phyloP scores from a whole-genome alignment of 2,888 invertebrate species.

The Chironomus tentans region DNA sequence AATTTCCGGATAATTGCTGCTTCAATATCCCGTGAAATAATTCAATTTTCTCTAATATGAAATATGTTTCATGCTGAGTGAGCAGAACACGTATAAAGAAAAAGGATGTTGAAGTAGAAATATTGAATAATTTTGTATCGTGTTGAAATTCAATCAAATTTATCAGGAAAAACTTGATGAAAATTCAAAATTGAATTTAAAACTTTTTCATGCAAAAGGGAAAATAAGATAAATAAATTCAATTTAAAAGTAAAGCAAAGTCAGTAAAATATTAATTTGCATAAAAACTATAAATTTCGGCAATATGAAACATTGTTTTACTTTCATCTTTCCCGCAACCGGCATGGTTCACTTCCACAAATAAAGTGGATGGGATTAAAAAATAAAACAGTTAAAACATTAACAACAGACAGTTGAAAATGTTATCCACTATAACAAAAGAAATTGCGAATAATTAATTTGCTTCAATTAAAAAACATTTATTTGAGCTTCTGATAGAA shows the following conservation, averaged over 20 bases:
- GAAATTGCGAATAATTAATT: not conserved
- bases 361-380: too few species aligned
- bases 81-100: not conserved
- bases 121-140: not conserved
- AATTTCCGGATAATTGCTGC: slow-evolving; percentile 6
- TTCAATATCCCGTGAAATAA: not conserved
- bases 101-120: not conserved
- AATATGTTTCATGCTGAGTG: not conserved
- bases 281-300: too few species aligned
- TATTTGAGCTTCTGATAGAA: not conserved
- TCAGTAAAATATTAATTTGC: too few species aligned
- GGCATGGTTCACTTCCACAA: too few species aligned
- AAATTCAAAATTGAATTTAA: not conserved
- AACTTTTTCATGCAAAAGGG: too few species aligned
- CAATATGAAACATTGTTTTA: too few species aligned
- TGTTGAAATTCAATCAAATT: not conserved
- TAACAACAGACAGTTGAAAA: too few species aligned
- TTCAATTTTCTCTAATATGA: not conserved
- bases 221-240: not conserved
- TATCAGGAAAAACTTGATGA: not conserved
- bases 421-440: not conserved
- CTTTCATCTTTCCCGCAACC: too few species aligned
- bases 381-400: too few species aligned
- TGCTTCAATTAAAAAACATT: slow-evolving; percentile 10
- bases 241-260: not conserved